Evolutionary conservation across 2,888 invertebrate species (phyloP).

Genomic region (Clostera curtula): DNA sequence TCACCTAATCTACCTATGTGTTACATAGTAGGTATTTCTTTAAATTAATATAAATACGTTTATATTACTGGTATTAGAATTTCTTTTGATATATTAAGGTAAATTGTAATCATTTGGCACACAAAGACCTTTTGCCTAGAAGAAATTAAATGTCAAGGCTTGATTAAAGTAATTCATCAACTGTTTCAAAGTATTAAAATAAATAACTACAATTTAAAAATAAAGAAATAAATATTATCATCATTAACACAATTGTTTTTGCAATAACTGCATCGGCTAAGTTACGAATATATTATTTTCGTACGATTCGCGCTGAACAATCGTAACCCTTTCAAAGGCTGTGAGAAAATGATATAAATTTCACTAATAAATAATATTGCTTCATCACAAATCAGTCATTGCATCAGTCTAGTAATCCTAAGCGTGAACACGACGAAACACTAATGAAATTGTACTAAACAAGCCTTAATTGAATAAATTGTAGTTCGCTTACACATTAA

Average conservation of each 20-base stretch:
- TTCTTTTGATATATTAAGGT: conserved; percentile 36
- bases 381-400: conserved; percentile 68
- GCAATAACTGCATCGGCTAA: no score
- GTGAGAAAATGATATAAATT: conserved; percentile 37
- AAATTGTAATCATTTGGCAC: conserved; percentile 59
- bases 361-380: conserved; percentile 70
- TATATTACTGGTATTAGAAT: conserved; percentile 54
- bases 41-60: conserved; percentile 52
- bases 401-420: conserved; percentile 61
- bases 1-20: conserved; percentile 52
- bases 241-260: no score
- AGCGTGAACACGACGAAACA: conserved; percentile 27
- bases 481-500: conserved; percentile 11
- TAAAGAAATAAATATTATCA: no score
- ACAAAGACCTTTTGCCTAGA: conserved; percentile 32
- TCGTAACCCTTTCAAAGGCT: conserved; percentile 16
- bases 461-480: conserved; percentile 22
- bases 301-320: no score
- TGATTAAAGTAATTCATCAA: conserved; percentile 12
- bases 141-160: conserved; percentile 11
- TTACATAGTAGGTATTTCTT: conserved; percentile 40
- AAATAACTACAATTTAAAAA: no score
- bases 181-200: no score
- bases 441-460: conserved; percentile 31
- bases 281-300: no score